Conservation (phyloP, 2,113 vertebrate species). For the Calypte anna region DNA sequence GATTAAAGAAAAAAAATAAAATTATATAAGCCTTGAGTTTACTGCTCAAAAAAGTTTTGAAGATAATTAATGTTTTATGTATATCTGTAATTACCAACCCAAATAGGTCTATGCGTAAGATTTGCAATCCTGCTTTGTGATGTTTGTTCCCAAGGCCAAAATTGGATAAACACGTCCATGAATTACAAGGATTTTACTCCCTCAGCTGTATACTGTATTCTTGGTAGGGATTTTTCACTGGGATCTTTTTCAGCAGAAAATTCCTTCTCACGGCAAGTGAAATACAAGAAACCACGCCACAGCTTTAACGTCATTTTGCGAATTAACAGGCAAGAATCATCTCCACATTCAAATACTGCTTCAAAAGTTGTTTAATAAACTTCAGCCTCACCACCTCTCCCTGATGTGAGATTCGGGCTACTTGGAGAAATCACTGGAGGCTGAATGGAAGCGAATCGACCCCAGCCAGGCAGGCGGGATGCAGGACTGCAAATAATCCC, state of each 20-base stretch:
- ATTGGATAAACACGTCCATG: not conserved
- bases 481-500: not conserved
- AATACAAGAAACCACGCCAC: not conserved
- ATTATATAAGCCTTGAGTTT: not conserved
- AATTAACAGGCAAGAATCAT: not conserved
- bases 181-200: not conserved
- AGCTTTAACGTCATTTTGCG: not conserved
- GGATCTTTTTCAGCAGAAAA: not conserved
- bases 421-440: not conserved
- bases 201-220: not conserved
- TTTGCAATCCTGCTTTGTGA: not conserved
- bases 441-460: not conserved
- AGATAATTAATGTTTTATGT: not conserved
- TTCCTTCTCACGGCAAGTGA: not conserved
- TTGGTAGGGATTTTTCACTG: not conserved
- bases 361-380: not conserved
- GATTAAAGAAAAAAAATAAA: not conserved
- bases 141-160: not conserved
- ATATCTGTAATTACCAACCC: not conserved
- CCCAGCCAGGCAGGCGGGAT: not conserved
- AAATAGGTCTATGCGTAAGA: not conserved
- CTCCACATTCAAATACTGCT: accelerated
- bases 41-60: constrained; percentile 1
- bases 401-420: not conserved
- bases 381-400: not conserved